Evolutionary conservation across 2,113 vertebrate species (phyloP).

Genomic region (Prunella himalayana): DNA sequence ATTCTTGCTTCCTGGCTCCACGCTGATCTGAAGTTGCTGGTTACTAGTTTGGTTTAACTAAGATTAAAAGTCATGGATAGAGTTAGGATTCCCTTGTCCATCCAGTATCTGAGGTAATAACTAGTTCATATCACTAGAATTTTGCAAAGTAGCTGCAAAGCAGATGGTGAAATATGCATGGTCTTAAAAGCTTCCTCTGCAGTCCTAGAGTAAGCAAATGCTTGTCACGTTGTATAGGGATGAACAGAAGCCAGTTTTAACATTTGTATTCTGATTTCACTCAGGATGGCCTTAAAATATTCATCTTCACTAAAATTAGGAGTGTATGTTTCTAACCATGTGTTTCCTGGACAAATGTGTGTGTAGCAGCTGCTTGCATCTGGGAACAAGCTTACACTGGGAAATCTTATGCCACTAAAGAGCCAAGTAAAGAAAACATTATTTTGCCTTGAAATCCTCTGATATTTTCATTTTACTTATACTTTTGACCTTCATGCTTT

Average conservation of each 20-base stretch:
- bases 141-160: not conserved
- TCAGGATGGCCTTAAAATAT: constrained; percentile 42
- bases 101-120: not conserved
- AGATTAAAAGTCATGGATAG: not conserved
- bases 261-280: constrained; percentile 32
- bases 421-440: not conserved
- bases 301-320: constrained; percentile 41
- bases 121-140: not conserved
- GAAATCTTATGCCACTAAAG: not conserved
- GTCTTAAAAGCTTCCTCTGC: constrained; percentile 18
- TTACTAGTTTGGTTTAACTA: not conserved
- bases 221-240: not conserved
- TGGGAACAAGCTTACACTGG: constrained; percentile 9
- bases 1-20: not conserved
- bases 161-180: not conserved
- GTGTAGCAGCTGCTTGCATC: constrained; percentile 22
- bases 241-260: constrained; percentile 23
- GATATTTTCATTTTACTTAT: not conserved
- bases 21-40: not conserved
- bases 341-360: not conserved
- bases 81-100: not conserved
- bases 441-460: not conserved
- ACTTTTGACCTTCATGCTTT: not conserved
- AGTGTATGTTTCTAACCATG: constrained; percentile 22
- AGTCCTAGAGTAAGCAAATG: not conserved